Evolutionary conservation across 1,140 invertebrate species (phyloP).

Genomic region (Melanaphis sacchari): DNA sequence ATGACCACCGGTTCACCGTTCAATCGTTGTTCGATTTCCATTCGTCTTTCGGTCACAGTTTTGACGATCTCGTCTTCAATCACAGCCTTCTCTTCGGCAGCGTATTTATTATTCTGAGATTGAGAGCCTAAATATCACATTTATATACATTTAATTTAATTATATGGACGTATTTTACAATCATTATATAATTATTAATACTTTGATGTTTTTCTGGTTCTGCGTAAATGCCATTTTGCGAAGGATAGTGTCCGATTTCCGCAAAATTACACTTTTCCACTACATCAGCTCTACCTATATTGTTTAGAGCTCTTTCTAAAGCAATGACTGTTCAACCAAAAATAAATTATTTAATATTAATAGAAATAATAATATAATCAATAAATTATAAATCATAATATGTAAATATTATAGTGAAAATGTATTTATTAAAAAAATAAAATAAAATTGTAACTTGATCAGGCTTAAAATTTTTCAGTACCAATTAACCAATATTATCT

Average conservation of each 20-base stretch:
- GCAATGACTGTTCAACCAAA: slow-evolving; percentile 65
- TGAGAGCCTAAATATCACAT: neutral
- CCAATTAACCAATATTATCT: too few relatives aligned
- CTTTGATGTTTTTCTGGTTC: neutral
- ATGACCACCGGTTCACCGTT: slow-evolving; percentile 64
- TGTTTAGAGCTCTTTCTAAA: slow-evolving; percentile 69
- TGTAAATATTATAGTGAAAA: neutral
- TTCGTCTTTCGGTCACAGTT: slow-evolving; percentile 73
- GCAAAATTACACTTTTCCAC: slow-evolving; percentile 70
- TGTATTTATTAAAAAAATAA: neutral
- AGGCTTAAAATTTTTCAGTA: too few relatives aligned
- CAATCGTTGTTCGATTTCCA: slow-evolving; percentile 75
- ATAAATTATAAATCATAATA: neutral
- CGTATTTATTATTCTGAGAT: slow-evolving; percentile 62
- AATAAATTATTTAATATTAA: slow-evolving; percentile 35
- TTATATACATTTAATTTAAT: neutral
- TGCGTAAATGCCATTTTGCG: slow-evolving; percentile 61
- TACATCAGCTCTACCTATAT: slow-evolving; percentile 71
- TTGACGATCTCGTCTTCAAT: slow-evolving; percentile 67
- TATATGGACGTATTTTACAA: neutral
- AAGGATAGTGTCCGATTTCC: slow-evolving; percentile 27
- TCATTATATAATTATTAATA: neutral
- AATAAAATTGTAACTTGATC: neutral
- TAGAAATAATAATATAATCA: neutral
- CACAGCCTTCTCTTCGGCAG: slow-evolving; percentile 63